phyloP scores from a whole-genome alignment of 2,113 vertebrate genomes.

The Meriones unguiculatus region DNA sequence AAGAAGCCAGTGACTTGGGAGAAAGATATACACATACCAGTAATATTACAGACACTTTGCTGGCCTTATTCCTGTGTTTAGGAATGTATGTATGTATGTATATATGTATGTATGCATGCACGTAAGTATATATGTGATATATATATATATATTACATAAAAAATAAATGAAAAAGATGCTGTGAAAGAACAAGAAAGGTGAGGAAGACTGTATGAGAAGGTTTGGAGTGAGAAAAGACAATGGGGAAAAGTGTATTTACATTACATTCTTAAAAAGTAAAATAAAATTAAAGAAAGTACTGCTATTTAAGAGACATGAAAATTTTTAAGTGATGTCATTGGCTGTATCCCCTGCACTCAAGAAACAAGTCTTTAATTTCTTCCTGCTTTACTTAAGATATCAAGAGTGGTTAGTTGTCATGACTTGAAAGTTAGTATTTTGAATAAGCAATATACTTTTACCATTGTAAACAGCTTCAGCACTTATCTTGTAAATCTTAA shows the following conservation, averaged over 20 bases:
- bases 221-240: too few relatives aligned
- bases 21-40: neutral
- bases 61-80: neutral
- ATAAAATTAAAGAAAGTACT: neutral
- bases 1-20: neutral
- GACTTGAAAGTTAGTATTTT: neutral
- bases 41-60: neutral
- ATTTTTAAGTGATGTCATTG: neutral
- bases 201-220: neutral
- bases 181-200: neutral
- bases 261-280: neutral
- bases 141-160: too few relatives aligned
- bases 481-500: constrained; percentile 65
- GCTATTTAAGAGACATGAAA: neutral
- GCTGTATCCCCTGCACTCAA: neutral
- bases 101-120: neutral
- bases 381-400: neutral
- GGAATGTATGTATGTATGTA: neutral
- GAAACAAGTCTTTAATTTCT: neutral
- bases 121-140: neutral
- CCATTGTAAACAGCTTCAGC: constrained; percentile 32
- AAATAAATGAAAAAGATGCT: too few relatives aligned
- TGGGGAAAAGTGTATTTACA: too few relatives aligned
- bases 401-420: neutral
- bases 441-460: constrained; percentile 49